Evolutionary conservation across 2,888 invertebrate genomes (phyloP).

Genomic region (Phaonia tiefii): DNA sequence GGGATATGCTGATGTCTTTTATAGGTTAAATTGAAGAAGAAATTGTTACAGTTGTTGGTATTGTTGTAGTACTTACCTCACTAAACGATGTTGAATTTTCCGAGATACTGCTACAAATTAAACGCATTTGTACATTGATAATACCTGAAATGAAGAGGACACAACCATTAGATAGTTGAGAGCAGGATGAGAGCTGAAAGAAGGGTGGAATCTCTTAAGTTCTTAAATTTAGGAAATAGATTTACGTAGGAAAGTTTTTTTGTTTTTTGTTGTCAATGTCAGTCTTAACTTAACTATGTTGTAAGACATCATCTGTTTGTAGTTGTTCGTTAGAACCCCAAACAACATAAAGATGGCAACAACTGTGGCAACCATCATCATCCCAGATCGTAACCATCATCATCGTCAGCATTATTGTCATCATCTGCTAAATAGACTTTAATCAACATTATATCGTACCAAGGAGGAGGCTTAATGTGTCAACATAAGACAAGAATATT

Average conservation of each 20-base stretch:
- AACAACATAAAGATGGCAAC: conserved; percentile 20
- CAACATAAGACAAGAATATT: conserved; percentile 34
- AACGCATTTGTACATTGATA: conserved; percentile 76
- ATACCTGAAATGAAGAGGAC: conserved; percentile 70
- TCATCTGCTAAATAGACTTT: conserved; percentile 54
- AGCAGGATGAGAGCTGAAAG: conserved; percentile 13
- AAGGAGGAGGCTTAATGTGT: conserved; percentile 57
- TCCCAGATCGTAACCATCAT: conserved; percentile 28
- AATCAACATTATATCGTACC: conserved; percentile 50
- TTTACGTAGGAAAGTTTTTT: background rate
- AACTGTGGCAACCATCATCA: conserved; percentile 30
- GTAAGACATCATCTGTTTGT: conserved; percentile 22
- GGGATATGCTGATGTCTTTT: no score
- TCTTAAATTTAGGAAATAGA: conserved; percentile 11
- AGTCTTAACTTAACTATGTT: background rate
- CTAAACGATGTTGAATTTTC: conserved; percentile 71
- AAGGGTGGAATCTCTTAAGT: background rate
- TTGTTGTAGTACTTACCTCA: conserved; percentile 73
- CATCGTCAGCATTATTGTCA: conserved; percentile 32
- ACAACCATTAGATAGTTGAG: background rate
- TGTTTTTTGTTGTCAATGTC: background rate
- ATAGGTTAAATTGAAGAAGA: no score
- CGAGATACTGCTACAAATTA: conserved; percentile 74
- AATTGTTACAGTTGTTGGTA: background rate
- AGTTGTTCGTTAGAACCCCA: conserved; percentile 9